Conservation (phyloP, 2,888 invertebrate species). For the Rugalucina vietnamica region DNA sequence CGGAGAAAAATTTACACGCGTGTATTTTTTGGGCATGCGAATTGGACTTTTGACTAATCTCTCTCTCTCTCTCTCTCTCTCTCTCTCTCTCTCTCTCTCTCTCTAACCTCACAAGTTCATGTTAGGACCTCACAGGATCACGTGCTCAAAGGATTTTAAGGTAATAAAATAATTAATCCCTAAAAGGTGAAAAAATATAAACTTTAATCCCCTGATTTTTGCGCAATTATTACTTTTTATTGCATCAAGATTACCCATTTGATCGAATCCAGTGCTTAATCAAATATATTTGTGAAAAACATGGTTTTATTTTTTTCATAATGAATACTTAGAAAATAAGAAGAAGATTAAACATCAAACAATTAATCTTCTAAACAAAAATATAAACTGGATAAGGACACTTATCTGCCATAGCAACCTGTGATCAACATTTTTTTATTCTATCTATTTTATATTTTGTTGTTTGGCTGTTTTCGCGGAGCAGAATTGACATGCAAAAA, state of each 20-base stretch:
- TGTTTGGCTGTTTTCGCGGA: too few species aligned
- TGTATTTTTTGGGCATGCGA: too few species aligned
- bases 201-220: conserved; percentile 46
- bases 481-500: too few species aligned
- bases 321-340: neutral
- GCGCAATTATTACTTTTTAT: conserved; percentile 47
- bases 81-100: too few species aligned
- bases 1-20: too few species aligned
- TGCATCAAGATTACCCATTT: conserved; percentile 49
- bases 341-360: neutral
- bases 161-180: neutral
- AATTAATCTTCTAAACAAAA: conserved; percentile 9
- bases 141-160: neutral
- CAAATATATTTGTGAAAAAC: neutral
- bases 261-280: conserved; percentile 18
- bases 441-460: too few species aligned
- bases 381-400: conserved; percentile 23
- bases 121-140: neutral
- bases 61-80: too few species aligned
- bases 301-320: neutral
- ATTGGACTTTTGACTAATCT: too few species aligned
- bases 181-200: conserved; percentile 10
- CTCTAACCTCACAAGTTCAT: neutral
- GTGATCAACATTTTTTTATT: too few species aligned
- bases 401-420: conserved; percentile 46